These are phyloP conservation scores for Atherinosoma microstoma DNA, from an alignment of 2,797 vertebrate species.

Conservation along the genomic window DNA sequence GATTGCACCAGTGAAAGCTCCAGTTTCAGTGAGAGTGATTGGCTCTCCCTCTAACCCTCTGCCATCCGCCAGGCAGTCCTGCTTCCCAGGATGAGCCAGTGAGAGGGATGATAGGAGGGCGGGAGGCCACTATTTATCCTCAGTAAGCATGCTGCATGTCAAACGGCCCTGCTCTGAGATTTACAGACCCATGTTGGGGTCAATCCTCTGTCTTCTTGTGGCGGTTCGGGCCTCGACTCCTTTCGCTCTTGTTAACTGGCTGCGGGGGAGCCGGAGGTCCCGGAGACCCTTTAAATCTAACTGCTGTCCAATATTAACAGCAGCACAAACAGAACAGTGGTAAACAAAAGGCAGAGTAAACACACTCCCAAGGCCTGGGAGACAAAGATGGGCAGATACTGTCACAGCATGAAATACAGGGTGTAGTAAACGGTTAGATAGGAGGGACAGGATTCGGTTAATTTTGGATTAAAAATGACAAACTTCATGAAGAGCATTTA, in stretches of 20 bases:
- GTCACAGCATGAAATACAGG: constrained; percentile 3
- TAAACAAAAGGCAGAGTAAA: constrained; percentile 85
- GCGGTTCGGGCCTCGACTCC: constrained; percentile 40
- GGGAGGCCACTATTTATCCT: constrained; percentile 65
- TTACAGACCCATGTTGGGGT: constrained; percentile 51
- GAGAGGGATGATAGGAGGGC: constrained; percentile 46
- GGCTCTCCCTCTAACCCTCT: constrained; percentile 33
- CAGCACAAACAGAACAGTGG: constrained; percentile 81
- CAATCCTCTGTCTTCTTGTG: constrained; percentile 42
- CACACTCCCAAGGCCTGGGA: constrained; percentile 71
- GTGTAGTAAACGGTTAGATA: constrained; percentile 7
- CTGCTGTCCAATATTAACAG: constrained; percentile 85
- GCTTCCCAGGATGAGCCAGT: constrained; percentile 54
- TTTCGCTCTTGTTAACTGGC: constrained; percentile 47
- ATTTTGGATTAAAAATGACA: neutral
- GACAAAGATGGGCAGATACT: constrained; percentile 60
- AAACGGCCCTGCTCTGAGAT: constrained; percentile 40
- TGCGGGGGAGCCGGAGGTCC: constrained; percentile 56
- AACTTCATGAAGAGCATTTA: neutral
- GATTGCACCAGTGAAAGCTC: constrained; percentile 38
- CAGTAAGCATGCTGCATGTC: constrained; percentile 69
- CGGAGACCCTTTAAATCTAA: constrained; percentile 69
- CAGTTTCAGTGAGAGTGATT: constrained; percentile 18
- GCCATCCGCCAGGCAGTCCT: constrained; percentile 25
- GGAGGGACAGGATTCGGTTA: neutral